phyloP scores from a whole-genome alignment of 2,113 vertebrate species.

The Callocephalon fimbriatum region DNA sequence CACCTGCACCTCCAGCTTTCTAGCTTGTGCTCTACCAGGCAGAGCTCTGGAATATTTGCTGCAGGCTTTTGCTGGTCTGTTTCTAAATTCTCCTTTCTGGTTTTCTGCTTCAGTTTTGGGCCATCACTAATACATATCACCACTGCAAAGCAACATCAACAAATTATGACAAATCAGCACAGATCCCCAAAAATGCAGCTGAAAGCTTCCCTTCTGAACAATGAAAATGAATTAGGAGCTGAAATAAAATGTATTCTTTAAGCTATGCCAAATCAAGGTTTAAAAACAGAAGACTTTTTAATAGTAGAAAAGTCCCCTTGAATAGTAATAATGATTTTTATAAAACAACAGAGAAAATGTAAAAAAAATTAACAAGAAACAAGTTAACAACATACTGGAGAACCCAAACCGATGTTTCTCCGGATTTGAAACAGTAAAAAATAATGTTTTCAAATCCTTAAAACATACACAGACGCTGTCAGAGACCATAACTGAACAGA shows the following conservation, averaged over 20 bases:
- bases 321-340: background rate
- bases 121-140: background rate
- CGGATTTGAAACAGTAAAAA: background rate
- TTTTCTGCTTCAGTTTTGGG: background rate
- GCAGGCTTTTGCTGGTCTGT: background rate
- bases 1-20: background rate
- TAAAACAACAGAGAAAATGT: background rate
- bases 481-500: background rate
- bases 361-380: background rate
- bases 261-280: background rate
- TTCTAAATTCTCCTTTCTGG: background rate
- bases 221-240: background rate
- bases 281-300: background rate
- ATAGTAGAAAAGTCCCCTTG: background rate
- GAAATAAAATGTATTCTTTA: background rate
- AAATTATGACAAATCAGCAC: background rate
- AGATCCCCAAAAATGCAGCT: background rate
- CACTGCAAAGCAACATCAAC: background rate
- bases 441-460: background rate
- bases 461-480: rapidly evolving
- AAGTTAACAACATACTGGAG: background rate
- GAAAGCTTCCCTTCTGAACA: background rate
- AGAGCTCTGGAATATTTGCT: background rate
- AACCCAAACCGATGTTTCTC: background rate
- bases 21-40: background rate